Evolutionary conservation across 2,888 invertebrate species (phyloP), one percentile per base, ranked within the genome.

Genomic region (Caenorhabditis japonica): DNA sequence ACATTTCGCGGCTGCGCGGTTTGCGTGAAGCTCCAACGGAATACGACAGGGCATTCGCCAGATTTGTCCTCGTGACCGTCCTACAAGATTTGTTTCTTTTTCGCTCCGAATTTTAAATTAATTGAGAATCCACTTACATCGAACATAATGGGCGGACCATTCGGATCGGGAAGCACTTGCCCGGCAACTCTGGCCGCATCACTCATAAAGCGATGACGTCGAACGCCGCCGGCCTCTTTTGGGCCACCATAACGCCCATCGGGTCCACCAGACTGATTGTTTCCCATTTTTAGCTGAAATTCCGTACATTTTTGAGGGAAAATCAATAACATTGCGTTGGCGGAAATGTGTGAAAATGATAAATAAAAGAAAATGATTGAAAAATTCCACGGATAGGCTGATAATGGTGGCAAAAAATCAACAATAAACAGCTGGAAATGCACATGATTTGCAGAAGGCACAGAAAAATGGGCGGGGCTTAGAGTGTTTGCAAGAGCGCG

Each of bases 1-100:
- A 86, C 86, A 41, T 62, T 58, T 13, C 82, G 69, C 21, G 76
- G 77, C 39, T 62, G 68, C 19, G 71, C 60, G 30, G 46, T 52
- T 17, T 53, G 53, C 0, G 55, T 52, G 53, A 75, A 79, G 15
- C 55, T 71, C 87, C 87, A 88, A 36, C 86, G 85, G 74, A 87
- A 85, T 7, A 87, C 87, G 3, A 87, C 87, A 4, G 87, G 87
- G 55, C 84, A 86, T 70, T 87, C 87, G 39, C 77, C 80, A 13
- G 77, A 51, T 44, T 85, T 83, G 41, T 52, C 51, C 21, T 69
- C 73, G 15, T 68, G 47, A 2, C 56, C 49, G 27, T 68, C 68
- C 73, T 73, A 21, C 73, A 79, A 2, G 46, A 53, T 36, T 51
- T 59, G 8, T 62, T 58, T 2, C 36, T 27, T n/a, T 15, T 4